Evolutionary conservation across 1,140 invertebrate genomes (phyloP).

Genomic region (Gyrodactylus bullatarudis): DNA sequence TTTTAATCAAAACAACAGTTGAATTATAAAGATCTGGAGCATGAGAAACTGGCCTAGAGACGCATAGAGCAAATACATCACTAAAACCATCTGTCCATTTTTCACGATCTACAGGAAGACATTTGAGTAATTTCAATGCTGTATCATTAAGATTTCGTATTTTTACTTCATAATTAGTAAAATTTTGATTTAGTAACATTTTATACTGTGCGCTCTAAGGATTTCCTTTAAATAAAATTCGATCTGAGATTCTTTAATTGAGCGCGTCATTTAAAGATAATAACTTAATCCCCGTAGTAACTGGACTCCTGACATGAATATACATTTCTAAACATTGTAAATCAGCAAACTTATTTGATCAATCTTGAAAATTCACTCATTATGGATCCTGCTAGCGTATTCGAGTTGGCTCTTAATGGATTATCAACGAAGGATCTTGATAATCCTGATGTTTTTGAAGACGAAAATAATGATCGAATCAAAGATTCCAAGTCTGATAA

Average conservation of each 20-base stretch:
- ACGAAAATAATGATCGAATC: neutral
- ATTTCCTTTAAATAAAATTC: neutral
- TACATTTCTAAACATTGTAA: too few species aligned
- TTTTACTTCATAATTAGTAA: constrained; percentile 1
- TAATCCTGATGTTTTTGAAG: neutral
- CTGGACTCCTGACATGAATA: neutral
- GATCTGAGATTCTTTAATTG: neutral
- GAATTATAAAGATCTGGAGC: neutral
- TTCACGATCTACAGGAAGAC: neutral
- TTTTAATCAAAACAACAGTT: neutral
- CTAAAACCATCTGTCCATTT: constrained; percentile 2
- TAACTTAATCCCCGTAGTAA: neutral
- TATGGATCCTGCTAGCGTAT: neutral
- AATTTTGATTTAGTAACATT: neutral
- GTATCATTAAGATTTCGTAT: neutral
- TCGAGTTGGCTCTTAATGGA: neutral
- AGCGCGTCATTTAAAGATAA: neutral
- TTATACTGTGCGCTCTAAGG: neutral
- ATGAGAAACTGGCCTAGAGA: neutral
- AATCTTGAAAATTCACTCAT: too few species aligned
- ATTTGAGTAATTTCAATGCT: neutral
- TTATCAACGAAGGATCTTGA: neutral
- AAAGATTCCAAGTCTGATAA: neutral
- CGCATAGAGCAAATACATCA: constrained; percentile 1
- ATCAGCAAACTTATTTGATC: too few species aligned